These are phyloP conservation scores for Rhinophrynus dorsalis DNA, from an alignment of 2,797 vertebrate genomes.

Conservation along the genomic window DNA sequence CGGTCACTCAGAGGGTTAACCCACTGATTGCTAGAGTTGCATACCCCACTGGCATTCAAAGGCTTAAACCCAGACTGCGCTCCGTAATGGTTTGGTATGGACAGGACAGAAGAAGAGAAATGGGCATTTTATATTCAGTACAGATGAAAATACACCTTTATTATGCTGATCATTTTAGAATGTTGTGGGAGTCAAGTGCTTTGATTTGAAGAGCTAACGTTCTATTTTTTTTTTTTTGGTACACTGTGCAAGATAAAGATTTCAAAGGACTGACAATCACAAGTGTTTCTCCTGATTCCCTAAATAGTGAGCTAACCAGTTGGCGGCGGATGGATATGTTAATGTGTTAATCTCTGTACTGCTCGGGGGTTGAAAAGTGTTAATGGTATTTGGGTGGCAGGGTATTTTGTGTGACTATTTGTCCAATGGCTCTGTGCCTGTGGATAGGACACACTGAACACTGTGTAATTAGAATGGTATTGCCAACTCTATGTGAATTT, in stretches of 20 bases:
- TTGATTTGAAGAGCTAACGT: slow-evolving; percentile 11
- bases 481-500: slow-evolving; percentile 38
- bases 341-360: slow-evolving; percentile 36
- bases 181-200: no score
- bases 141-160: no score
- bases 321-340: slow-evolving; percentile 32
- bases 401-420: slow-evolving; percentile 24
- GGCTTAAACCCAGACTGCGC: no score
- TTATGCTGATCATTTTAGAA: no score
- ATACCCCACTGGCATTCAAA: no score
- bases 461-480: slow-evolving; percentile 39
- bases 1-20: no score
- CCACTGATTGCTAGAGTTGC: no score
- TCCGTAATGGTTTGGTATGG: no score
- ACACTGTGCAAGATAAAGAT: slow-evolving; percentile 14
- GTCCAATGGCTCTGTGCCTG: slow-evolving; percentile 33
- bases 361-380: slow-evolving; percentile 36
- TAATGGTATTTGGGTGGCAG: slow-evolving; percentile 36
- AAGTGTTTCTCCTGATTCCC: slow-evolving; percentile 6
- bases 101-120: no score
- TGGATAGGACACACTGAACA: slow-evolving; percentile 36
- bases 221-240: slow-evolving; percentile 9
- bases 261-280: slow-evolving; percentile 1
- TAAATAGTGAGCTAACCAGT: slow-evolving; percentile 28
- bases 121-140: no score